Base-by-base conservation (phyloP, 2,113 vertebrate species). In the Pongo pygmaeus region DNA sequence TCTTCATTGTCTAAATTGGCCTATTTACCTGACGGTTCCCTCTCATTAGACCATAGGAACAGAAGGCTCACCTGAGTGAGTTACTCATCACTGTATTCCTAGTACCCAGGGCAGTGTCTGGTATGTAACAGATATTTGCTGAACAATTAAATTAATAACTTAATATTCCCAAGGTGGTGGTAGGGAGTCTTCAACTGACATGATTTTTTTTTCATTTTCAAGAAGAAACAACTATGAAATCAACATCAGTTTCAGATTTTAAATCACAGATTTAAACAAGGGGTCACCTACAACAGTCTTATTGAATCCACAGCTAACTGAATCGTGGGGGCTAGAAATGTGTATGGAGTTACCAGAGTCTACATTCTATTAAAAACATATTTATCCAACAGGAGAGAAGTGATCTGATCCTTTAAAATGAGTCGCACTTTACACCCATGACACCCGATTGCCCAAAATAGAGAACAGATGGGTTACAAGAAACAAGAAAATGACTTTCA, bases 401-500 rank as follows among this genome's bases (percentile, higher is more conserved):
- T 1, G 9, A 55, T 50, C 78, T 40, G 52, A 43, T 69, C 74
- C 23, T 61, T 69, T 1, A 77, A 61, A 97, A 50, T 48, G 30
- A 52, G 48, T 64, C 8, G 1, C 0, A 4, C 95, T 98, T 97
- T 75, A 70, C 0, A 32, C 79, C 57, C 88, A 74, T 83, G 81
- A 97, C 97, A 97, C 85, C 64, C 38, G 96, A 97, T 46, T 59
- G 89, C 95, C 78, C 72, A 91, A 98, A 98, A 98, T 92, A 84
- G 92, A 97, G 98, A 98, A 89, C 98, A 99, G 98, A 99, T 98
- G 98, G 75, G 97, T 83, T 0, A 0, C 12, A 46, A 14, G 92
- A 93, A 95, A 40, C 77, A 93, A 96, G 96, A 98, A 98, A 98
- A 98, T 50, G 83, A 61, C 96, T 91, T 98, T 96, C 46, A 78